Percentiles rank a stretch among this genome's conserved stretches.
phyloP scores from a whole-genome alignment of 1,140 invertebrate genomes.

The Drosophila carrolli region DNA sequence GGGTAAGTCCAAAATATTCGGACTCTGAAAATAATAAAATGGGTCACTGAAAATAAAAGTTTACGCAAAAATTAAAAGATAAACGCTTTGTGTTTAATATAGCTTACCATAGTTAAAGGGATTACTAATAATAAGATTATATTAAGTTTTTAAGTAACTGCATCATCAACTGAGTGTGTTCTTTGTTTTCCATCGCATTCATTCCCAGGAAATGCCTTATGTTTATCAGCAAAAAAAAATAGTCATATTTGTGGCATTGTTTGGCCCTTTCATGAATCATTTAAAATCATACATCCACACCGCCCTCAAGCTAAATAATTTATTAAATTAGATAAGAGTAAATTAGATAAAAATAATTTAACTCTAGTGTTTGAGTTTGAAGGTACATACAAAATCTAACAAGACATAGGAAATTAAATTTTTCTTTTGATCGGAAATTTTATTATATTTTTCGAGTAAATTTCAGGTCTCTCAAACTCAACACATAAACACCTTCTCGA shows the following conservation, averaged over 20 bases:
- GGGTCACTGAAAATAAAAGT: background rate
- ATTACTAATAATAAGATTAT: slow-evolving; percentile 5
- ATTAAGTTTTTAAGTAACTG: background rate
- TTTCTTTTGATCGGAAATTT: too few species aligned
- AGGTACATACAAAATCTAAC: too few species aligned
- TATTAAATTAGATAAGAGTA: too few species aligned
- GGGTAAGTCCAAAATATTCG: too few species aligned
- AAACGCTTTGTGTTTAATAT: background rate
- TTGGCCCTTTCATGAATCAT: slow-evolving; percentile 15
- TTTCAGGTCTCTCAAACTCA: too few species aligned
- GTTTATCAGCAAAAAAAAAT: slow-evolving; percentile 20
- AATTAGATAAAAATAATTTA: too few species aligned
- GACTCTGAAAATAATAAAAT: background rate
- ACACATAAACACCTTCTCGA: too few species aligned
- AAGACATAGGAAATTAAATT: too few species aligned
- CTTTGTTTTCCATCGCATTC: slow-evolving; percentile 20
- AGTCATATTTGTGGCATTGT: slow-evolving; percentile 7
- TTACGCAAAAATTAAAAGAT: background rate
- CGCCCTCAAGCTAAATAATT: background rate
- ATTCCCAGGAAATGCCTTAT: background rate
- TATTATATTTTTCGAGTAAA: too few species aligned
- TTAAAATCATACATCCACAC: background rate
- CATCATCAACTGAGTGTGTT: slow-evolving; percentile 7
- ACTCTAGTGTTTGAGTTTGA: too few species aligned
- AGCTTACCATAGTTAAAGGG: background rate